Evolutionary conservation across 2,888 invertebrate species (phyloP).

Genomic region (Dioctria rufipes): DNA sequence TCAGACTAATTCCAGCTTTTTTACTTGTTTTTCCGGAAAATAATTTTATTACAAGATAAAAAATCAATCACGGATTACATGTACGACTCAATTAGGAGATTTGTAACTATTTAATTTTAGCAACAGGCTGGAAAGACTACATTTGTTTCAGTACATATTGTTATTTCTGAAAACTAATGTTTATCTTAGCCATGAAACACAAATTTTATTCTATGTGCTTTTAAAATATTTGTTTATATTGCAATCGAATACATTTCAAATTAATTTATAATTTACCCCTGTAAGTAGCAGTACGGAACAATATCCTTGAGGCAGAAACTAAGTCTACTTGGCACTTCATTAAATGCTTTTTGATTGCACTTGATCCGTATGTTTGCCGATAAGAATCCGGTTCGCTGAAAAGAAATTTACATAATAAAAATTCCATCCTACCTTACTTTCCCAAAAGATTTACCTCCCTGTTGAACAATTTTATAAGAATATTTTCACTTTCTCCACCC

Average conservation of each 20-base stretch:
- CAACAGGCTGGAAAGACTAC: no score
- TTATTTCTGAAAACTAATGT: no score
- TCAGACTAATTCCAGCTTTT: no score
- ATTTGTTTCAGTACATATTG: no score
- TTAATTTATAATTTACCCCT: conserved; percentile 63
- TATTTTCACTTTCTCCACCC: conserved; percentile 64
- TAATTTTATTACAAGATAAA: no score
- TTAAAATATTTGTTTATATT: no score
- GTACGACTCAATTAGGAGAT: no score
- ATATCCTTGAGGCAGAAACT: conserved; percentile 78
- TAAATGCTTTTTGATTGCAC: conserved; percentile 71
- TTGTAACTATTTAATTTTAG: no score
- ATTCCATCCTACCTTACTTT: neutral
- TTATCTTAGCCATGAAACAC: neutral
- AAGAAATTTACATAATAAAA: conserved; percentile 53
- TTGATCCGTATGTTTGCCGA: conserved; percentile 72
- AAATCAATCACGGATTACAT: no score
- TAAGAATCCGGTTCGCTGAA: conserved; percentile 74
- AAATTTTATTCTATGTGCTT: no score
- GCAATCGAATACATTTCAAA: neutral
- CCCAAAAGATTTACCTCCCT: conserved; percentile 74
- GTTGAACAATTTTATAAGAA: conserved; percentile 74
- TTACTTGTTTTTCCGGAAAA: no score
- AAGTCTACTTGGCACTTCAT: conserved; percentile 75
- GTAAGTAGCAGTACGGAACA: conserved; percentile 74